Evolutionary conservation across 2,797 vertebrate genomes (phyloP), one percentile per base, ranked within the genome.

Genomic region (Momotus momota): DNA sequence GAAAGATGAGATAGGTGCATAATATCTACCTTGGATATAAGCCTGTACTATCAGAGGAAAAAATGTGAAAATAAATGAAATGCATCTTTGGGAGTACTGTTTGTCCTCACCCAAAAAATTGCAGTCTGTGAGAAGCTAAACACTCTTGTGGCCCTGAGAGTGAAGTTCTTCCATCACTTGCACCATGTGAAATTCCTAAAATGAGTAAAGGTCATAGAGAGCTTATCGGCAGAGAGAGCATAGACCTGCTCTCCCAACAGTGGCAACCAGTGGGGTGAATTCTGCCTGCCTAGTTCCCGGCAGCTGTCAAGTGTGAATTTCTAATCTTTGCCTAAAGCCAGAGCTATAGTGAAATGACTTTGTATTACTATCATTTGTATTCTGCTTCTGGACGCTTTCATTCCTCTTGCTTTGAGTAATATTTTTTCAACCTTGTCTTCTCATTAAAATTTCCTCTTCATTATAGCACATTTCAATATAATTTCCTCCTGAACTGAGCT

Each of bases 381-480:
- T 97, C 79, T 92, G 95, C 88, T 91, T 91, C 93, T 5, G 14
- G 91, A 95, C 2, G 7, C 45, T 89, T 86, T 92, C 62, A 26
- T 90, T 95, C 54, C 74, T 95, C 73, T 94, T 93, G 73, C 86
- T 94, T 94, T 92, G 78, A 94, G 73, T 86, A 88, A 96, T 66
- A 94, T 93, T 96, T 97, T 95, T 94, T 79, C 92, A 81, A 91
- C 84, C 90, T 91, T 95, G 94, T 89, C 91, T 94, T 97, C 97
- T 84, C 86, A 97, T 96, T 97, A 96, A 95, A 94, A 95, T 83
- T 96, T 95, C 91, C 52, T 94, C 84, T 94, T 95, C 91, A 46
- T 96, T 97, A 93, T 70, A 81, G 51, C 27, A 12, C 64, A 90
- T 96, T 96, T 93, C 92, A 91, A 84, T 96, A 91, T 83, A 7